Evolutionary conservation across 1,140 invertebrate species (phyloP).

Genomic region (Pogonomyrmex barbatus): DNA sequence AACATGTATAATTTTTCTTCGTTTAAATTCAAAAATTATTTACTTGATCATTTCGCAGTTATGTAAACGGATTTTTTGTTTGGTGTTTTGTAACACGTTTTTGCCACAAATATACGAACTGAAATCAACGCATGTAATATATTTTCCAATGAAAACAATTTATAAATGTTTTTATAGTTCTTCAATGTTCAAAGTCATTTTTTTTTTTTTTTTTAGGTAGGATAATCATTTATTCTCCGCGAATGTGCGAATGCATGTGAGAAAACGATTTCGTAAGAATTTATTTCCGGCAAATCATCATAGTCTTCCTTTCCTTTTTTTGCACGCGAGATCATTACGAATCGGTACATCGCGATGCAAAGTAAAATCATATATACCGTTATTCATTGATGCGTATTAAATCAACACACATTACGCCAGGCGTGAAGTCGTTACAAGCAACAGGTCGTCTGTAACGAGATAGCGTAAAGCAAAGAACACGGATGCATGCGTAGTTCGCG

Average conservation of each 20-base stretch:
- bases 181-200: not conserved
- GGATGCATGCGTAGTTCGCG: not conserved
- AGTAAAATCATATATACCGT: constrained; percentile 3
- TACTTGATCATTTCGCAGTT: not conserved
- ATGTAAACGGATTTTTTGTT: not conserved
- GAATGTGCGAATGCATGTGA: not conserved
- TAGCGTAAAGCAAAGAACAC: constrained; percentile 21
- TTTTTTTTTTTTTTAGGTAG: not conserved
- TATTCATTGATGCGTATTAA: constrained; percentile 39
- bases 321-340: not conserved
- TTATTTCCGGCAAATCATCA: not conserved
- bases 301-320: not conserved
- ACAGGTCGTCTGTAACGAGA: constrained; percentile 56
- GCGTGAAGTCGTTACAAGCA: constrained; percentile 37
- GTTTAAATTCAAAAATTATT: not conserved
- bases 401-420: constrained; percentile 43
- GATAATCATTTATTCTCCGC: not conserved
- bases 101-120: not conserved
- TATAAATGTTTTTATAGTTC: not conserved
- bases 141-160: not conserved
- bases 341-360: not conserved
- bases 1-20: not conserved
- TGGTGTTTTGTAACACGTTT: not conserved
- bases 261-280: constrained; percentile 33
- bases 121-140: not conserved